phyloP scores from a whole-genome alignment of 2,888 invertebrate species.

The Melanotus villosus region DNA sequence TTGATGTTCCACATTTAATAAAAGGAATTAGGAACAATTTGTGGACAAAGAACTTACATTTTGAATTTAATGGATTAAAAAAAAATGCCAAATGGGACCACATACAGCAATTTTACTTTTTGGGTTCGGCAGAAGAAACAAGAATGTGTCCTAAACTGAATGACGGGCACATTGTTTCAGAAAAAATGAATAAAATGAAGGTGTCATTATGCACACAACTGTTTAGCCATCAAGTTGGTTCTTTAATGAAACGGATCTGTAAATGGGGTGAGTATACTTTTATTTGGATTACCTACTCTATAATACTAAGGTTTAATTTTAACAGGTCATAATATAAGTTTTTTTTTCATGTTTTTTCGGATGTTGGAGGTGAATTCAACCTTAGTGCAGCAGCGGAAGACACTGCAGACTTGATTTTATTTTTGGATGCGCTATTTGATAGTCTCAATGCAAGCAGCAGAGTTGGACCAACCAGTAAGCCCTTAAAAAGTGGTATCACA shows the following conservation, averaged over 20 bases:
- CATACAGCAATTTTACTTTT: too few species aligned
- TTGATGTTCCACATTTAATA: slow-evolving; percentile 47
- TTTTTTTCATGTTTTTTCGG: slow-evolving; percentile 3
- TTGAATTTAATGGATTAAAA: too few species aligned
- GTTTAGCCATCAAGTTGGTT: slow-evolving; percentile 47
- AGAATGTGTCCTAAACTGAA: slow-evolving; percentile 42
- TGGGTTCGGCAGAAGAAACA: slow-evolving; percentile 38
- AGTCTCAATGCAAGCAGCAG: slow-evolving; percentile 38
- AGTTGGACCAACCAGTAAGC: not conserved
- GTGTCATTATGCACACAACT: slow-evolving; percentile 48
- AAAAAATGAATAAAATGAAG: slow-evolving; percentile 51
- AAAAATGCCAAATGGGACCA: too few species aligned
- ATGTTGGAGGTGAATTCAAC: not conserved
- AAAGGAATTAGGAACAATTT: slow-evolving; percentile 49
- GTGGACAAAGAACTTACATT: too few species aligned
- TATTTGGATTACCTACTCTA: not conserved
- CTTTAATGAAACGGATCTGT: slow-evolving; percentile 46
- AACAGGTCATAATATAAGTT: too few species aligned
- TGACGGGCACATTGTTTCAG: slow-evolving; percentile 41
- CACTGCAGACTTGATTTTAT: slow-evolving; percentile 48
- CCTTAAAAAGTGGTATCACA: not conserved
- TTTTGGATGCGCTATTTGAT: slow-evolving; percentile 48
- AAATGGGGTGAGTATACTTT: slow-evolving; percentile 35
- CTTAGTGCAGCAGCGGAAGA: slow-evolving; percentile 31
- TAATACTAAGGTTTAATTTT: too few species aligned